Evolutionary conservation across 2,113 vertebrate species (phyloP).

Genomic region (Edolisoma coerulescens): DNA sequence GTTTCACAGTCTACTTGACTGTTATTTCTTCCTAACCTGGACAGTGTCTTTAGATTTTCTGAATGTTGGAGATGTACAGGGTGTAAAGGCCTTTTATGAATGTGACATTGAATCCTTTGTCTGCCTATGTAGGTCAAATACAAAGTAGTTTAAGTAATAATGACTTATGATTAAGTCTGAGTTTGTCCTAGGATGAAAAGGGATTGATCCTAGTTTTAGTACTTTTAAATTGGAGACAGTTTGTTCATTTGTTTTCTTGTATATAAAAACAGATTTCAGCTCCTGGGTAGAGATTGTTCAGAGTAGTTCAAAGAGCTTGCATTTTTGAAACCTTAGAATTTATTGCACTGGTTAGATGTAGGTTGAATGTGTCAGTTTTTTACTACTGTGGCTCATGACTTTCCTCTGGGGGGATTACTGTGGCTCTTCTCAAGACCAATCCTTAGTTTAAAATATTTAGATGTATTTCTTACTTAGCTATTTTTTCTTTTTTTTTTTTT

Average conservation of each 20-base stretch:
- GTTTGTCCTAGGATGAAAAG: neutral
- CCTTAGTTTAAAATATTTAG: neutral
- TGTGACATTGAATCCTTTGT: neutral
- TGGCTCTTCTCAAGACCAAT: neutral
- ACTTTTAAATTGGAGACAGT: neutral
- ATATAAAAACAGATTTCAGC: neutral
- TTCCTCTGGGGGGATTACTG: neutral
- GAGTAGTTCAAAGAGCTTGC: neutral
- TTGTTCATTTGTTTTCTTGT: neutral
- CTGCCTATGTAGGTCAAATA: neutral
- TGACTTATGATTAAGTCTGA: neutral
- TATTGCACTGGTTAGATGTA: neutral
- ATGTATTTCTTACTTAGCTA: neutral
- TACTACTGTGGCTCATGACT: neutral
- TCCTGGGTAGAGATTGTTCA: neutral
- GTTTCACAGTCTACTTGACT: neutral
- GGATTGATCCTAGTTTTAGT: neutral
- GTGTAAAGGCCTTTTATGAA: neutral
- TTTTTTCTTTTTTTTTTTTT: neutral
- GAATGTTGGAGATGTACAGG: neutral
- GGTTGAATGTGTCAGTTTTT: neutral
- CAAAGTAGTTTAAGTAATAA: neutral
- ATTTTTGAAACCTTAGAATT: neutral
- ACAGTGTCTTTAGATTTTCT: neutral
- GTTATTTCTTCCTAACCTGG: neutral